Evolutionary conservation across 2,113 vertebrate genomes (phyloP).

Genomic region (Neotragus pygmaeus): DNA sequence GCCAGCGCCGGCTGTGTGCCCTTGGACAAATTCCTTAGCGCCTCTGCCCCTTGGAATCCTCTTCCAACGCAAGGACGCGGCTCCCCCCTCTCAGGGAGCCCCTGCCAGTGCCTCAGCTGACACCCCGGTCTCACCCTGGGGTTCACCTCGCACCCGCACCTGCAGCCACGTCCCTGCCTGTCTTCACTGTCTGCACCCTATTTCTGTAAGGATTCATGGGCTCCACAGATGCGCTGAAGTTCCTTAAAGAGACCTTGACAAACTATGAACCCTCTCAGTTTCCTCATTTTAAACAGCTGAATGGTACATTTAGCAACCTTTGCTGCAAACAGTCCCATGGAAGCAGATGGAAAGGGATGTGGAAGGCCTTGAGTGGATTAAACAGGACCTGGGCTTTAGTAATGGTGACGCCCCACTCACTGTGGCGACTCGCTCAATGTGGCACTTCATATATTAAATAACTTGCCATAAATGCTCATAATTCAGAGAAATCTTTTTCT

Average conservation of each 20-base stretch:
- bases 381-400: fast-evolving
- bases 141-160: not conserved
- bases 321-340: no score
- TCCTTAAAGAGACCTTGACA: not conserved
- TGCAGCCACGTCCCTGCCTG: fast-evolving
- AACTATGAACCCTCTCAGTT: fast-evolving
- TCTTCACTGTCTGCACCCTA: fast-evolving
- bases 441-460: fast-evolving
- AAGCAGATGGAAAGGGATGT: fast-evolving
- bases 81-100: not conserved
- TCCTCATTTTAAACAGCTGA: not conserved
- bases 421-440: fast-evolving
- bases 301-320: not conserved
- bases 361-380: fast-evolving
- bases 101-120: fast-evolving
- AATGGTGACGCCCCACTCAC: fast-evolving
- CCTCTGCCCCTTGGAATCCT: not conserved
- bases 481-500: not conserved
- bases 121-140: fast-evolving
- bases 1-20: not conserved
- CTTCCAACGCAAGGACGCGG: fast-evolving
- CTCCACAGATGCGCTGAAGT: not conserved
- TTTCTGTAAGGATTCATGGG: not conserved
- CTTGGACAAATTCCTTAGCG: not conserved
- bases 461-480: not conserved